Evolutionary conservation across 53 echinoderm and acorn worm genomes (phyloP).

Genomic region (Temnopleurus reevesii): DNA sequence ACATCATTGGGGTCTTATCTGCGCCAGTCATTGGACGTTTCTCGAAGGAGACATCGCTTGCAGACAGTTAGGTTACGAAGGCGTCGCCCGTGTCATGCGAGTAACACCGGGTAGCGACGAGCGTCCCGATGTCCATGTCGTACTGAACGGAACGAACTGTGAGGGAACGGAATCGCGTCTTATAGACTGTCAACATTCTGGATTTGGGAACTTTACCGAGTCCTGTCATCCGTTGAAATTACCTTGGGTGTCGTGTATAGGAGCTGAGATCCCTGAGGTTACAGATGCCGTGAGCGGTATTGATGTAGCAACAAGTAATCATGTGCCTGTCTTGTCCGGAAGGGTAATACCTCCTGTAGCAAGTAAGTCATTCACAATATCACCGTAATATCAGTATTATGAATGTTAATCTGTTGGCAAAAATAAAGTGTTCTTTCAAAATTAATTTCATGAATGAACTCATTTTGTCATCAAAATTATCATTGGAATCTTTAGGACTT

Average conservation of each 20-base stretch:
- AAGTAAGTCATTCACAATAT: constrained; percentile 29
- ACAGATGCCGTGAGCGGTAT: not conserved
- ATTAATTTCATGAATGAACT: too few relatives aligned
- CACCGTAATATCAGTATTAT: not conserved
- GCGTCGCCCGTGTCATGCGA: constrained; percentile 42
- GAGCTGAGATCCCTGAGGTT: constrained; percentile 23
- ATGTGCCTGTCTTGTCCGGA: constrained; percentile 28
- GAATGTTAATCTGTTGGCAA: too few relatives aligned
- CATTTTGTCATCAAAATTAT: too few relatives aligned
- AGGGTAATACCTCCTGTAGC: constrained; percentile 19
- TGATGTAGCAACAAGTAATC: not conserved
- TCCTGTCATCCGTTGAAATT: constrained; percentile 33
- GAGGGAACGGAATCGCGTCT: constrained; percentile 17
- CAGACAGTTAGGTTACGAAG: constrained; percentile 72
- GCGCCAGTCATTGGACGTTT: constrained; percentile 73
- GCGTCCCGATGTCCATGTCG: not conserved
- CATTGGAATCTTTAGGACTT: too few relatives aligned
- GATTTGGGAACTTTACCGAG: constrained; percentile 51
- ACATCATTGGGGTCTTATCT: constrained; percentile 72
- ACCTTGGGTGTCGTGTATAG: constrained; percentile 55
- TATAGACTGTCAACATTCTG: constrained; percentile 36
- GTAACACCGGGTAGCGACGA: constrained; percentile 47
- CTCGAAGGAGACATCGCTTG: constrained; percentile 68
- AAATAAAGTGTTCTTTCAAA: too few relatives aligned
- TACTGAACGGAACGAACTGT: constrained; percentile 41